Base-by-base conservation (phyloP, 92 coral and sea anemone genomes). In the Pocillopora meandrina region DNA sequence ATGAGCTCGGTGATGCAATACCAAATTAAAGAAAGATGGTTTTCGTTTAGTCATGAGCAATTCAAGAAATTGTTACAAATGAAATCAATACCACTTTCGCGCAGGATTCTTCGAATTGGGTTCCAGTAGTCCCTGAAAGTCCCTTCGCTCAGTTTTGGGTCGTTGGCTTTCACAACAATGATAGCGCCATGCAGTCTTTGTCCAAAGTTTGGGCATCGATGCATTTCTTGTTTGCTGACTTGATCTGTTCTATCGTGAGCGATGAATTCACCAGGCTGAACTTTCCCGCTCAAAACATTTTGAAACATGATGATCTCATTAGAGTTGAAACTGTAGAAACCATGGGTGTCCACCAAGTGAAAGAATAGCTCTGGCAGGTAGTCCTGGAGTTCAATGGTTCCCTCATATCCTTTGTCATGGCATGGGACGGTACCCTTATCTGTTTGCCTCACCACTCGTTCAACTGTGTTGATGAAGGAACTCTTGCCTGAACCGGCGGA, bases 401-500 rank as follows among this genome's bases (percentile, higher is more conserved):
- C 95, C 65, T 92, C 95, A 7, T 65, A 71, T 10, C 92, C 92
- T 19, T 88, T 19, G 10, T 85, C 66, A 64, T 52, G 73, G 20
- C 82, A 86, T 10, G 92, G 85, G 26, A 62, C 84, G 14, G 84
- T 6, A 9, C 95, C 95, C 18, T 89, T 89, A 2, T 89, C 88
- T 35, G 76, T 87, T 33, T 77, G 3, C 19, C 76, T 83, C 52
- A 89, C 90, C 12, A 87, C 71, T 12, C 92, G 86, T 56, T 85
- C 95, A 72, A 88, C 85, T 19, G 92, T 86, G 81, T 82, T 92
- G 47, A 89, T 89, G 59, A 92, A 92, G 60, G 90, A 92, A 78
- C 92, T 89, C 56, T 92, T 92, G 0, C 95, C 95, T 1, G 95
- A 89, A 35, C 92, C 95, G 61, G 92, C 83, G 19, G 92, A 88